Conservation (phyloP, 2,888 invertebrate genomes). For the Nycteola revayana region DNA sequence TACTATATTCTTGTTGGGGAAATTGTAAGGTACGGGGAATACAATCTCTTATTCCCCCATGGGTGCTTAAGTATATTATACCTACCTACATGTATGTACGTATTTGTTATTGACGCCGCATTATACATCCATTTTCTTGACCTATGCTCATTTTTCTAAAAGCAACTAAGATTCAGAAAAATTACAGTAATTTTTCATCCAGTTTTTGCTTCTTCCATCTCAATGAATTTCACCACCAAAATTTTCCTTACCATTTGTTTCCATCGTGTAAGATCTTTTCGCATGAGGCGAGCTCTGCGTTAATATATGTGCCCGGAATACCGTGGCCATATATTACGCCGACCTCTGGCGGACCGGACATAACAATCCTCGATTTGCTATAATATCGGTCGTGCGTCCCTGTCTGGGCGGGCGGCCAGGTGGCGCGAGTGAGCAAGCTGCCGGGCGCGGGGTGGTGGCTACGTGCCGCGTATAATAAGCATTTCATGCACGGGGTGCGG, state of each 20-base stretch:
- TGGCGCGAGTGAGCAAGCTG: conserved; percentile 59
- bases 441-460: conserved; percentile 63
- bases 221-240: conserved; percentile 75
- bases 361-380: conserved; percentile 83
- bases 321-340: conserved; percentile 82
- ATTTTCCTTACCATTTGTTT: conserved; percentile 82
- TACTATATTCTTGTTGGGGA: conserved; percentile 2
- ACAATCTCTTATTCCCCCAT: too few relatives aligned
- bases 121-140: too few relatives aligned
- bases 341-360: conserved; percentile 82
- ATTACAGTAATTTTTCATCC: conserved; percentile 60
- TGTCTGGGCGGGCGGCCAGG: conserved; percentile 54
- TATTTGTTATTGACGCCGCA: too few relatives aligned
- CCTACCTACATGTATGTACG: too few relatives aligned
- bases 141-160: conserved; percentile 1
- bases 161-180: conserved; percentile 50
- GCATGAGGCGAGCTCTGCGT: conserved; percentile 81
- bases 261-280: conserved; percentile 80
- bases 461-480: conserved; percentile 84
- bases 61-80: too few relatives aligned
- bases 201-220: conserved; percentile 63
- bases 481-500: conserved; percentile 83
- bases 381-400: conserved; percentile 77
- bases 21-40: too few relatives aligned
- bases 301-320: conserved; percentile 83